Evolutionary conservation across 2,888 invertebrate genomes (phyloP).

Genomic region (Drosophila planitibia): DNA sequence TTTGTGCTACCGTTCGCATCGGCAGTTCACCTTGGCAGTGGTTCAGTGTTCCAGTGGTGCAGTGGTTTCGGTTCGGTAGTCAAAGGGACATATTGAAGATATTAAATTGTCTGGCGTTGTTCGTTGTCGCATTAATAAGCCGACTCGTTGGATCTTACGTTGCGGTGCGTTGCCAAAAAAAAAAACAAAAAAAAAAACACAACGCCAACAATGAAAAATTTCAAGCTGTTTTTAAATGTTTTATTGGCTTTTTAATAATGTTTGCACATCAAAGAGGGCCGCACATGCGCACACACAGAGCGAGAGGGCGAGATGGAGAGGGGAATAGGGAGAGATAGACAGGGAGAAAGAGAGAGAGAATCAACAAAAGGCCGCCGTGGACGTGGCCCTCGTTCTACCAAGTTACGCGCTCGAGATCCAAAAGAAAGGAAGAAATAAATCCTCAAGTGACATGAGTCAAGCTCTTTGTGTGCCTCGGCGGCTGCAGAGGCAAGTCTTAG

Average conservation of each 20-base stretch:
- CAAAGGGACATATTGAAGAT: constrained; percentile 73
- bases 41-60: constrained; percentile 5
- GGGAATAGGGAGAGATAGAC: background rate
- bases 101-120: constrained; percentile 75
- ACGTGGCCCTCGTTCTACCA: constrained; percentile 57
- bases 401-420: constrained; percentile 71
- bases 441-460: constrained; percentile 79
- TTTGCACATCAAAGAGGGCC: constrained; percentile 77
- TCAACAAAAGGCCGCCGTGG: constrained; percentile 27
- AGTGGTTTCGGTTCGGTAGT: constrained; percentile 18
- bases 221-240: constrained; percentile 82
- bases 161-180: constrained; percentile 66
- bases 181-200: background rate
- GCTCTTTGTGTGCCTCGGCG: constrained; percentile 63
- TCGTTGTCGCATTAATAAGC: constrained; percentile 80
- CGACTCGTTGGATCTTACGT: constrained; percentile 35
- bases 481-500: constrained; percentile 39
- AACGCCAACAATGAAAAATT: constrained; percentile 79
- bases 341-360: background rate
- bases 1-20: constrained; percentile 70
- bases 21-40: constrained; percentile 31
- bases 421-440: constrained; percentile 78
- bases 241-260: constrained; percentile 81
- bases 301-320: no score
- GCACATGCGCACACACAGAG: constrained; percentile 54